These are phyloP conservation scores for Aurelia aurita complex sp. Pacific DNA, from an alignment of 30 jellyfish, hydroid and myxozoan genomes.

Conservation along the genomic window DNA sequence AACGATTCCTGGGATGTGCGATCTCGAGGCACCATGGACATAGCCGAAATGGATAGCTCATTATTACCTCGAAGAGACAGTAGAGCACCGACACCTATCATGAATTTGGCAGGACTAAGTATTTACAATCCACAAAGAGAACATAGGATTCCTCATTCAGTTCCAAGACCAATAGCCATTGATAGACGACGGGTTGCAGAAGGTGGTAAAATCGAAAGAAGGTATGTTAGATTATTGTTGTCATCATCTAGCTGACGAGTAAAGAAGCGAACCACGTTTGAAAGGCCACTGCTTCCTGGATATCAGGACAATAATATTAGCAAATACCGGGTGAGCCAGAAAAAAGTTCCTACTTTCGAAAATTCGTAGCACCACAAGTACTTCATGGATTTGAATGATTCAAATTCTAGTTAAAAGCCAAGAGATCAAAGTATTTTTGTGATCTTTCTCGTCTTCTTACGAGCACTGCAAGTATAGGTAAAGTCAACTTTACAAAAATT, in stretches of 20 bases:
- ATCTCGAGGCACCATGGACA: conserved; percentile 28
- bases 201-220: conserved; percentile 33
- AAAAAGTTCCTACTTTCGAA: too few relatives aligned
- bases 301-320: too few relatives aligned
- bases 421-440: too few relatives aligned
- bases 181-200: conserved; percentile 38
- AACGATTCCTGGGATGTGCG: conserved; percentile 64
- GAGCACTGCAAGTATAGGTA: too few relatives aligned
- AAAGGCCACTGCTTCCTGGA: too few relatives aligned
- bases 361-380: too few relatives aligned
- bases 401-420: too few relatives aligned
- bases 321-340: too few relatives aligned
- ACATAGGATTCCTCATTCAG: neutral
- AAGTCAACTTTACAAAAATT: too few relatives aligned
- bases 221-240: conserved; percentile 5
- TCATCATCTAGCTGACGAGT: neutral
- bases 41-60: conserved; percentile 45
- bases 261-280: too few relatives aligned
- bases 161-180: conserved; percentile 23
- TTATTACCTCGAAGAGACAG: conserved; percentile 30
- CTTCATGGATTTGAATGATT: too few relatives aligned
- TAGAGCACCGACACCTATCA: conserved; percentile 53
- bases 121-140: conserved; percentile 37
- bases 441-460: too few relatives aligned
- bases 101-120: conserved; percentile 54